Evolutionary conservation across 2,113 vertebrate genomes (phyloP).

Genomic region (Psephotus haematonotus): DNA sequence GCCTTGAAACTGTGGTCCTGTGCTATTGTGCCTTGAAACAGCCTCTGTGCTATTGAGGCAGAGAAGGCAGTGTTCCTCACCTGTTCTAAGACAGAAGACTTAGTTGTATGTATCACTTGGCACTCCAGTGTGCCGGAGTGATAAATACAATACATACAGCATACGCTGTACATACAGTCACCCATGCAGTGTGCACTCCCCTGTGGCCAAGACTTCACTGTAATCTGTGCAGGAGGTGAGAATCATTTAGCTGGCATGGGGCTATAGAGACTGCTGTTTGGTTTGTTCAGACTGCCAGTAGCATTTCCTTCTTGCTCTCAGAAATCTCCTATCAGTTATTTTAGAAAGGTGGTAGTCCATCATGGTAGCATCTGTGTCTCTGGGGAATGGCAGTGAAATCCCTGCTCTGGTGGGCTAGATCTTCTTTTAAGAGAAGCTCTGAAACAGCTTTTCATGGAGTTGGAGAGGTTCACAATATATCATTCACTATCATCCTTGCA

Average conservation of each 20-base stretch:
- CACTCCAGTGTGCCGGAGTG: accelerated
- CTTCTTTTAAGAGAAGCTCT: background rate
- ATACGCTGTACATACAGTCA: background rate
- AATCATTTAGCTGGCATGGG: background rate
- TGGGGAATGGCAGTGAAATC: background rate
- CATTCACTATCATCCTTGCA: background rate
- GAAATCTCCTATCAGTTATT: background rate
- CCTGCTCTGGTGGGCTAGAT: background rate
- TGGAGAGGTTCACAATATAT: background rate
- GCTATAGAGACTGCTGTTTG: background rate
- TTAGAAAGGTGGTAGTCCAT: background rate
- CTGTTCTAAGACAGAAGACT: background rate
- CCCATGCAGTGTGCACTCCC: background rate
- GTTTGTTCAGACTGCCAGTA: background rate
- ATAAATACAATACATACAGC: background rate
- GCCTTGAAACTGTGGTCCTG: background rate
- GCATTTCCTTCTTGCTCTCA: background rate
- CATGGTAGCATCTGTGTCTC: background rate
- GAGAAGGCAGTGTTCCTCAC: background rate
- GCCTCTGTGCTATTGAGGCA: background rate
- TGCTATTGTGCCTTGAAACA: background rate
- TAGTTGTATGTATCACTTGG: background rate
- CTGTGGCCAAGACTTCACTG: background rate
- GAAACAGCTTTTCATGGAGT: background rate
- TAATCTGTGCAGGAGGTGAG: background rate